phyloP scores from a whole-genome alignment of 2,797 vertebrate genomes.

The Pipistrellus pygmaeus region DNA sequence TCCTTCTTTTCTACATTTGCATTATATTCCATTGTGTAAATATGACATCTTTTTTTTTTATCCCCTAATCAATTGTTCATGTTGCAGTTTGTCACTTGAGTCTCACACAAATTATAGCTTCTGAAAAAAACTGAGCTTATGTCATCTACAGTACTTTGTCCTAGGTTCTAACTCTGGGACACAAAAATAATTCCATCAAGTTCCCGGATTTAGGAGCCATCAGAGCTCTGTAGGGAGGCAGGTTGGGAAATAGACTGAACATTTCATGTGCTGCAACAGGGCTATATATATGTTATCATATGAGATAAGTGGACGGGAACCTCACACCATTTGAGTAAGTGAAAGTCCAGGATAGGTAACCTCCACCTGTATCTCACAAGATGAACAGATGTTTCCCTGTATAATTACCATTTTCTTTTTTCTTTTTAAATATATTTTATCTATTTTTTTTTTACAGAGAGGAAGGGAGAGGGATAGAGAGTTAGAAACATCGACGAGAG shows the following conservation, averaged over 20 bases:
- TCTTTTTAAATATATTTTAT: too few relatives aligned
- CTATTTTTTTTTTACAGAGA: too few relatives aligned
- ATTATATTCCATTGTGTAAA: too few relatives aligned
- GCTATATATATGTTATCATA: rapidly evolving
- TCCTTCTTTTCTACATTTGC: too few relatives aligned
- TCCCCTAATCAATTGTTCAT: background rate
- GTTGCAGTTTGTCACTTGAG: conserved; percentile 27
- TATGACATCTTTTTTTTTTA: too few relatives aligned
- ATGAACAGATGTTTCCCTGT: background rate
- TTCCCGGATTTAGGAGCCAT: background rate
- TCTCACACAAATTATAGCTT: background rate
- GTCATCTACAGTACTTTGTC: too few relatives aligned
- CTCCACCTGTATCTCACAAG: background rate
- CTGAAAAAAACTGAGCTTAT: background rate
- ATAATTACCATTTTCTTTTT: background rate
- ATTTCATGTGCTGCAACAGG: background rate
- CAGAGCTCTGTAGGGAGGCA: background rate
- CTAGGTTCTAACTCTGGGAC: background rate
- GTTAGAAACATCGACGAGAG: too few relatives aligned
- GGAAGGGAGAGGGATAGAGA: too few relatives aligned
- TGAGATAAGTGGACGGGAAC: background rate
- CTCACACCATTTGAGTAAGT: background rate
- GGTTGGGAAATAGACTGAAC: background rate
- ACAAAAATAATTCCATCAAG: background rate
- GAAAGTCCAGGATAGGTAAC: background rate